Conservation (phyloP, 2,113 vertebrate genomes). For the Aleadryas rufinucha region DNA sequence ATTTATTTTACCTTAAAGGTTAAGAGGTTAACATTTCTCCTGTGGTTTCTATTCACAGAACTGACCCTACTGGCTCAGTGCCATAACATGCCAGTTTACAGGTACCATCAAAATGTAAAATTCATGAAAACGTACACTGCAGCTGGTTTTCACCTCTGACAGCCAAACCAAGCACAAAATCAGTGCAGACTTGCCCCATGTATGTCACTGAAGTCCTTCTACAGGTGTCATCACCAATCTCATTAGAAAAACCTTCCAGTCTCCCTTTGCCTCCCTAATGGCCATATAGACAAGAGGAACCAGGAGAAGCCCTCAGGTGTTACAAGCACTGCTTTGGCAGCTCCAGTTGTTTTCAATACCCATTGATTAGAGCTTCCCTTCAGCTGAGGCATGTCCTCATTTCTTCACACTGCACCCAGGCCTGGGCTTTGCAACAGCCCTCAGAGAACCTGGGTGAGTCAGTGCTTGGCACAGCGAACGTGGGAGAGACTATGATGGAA, state of each 20-base stretch:
- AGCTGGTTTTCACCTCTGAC: not conserved
- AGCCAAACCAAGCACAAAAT: not conserved
- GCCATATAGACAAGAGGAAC: not conserved
- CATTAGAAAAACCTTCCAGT: not conserved
- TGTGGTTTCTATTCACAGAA: not conserved
- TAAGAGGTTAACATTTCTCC: not conserved
- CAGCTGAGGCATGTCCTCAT: not conserved
- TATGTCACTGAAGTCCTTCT: not conserved
- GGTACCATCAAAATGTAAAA: not conserved
- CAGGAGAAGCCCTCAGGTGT: not conserved
- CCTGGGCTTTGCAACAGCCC: fast-evolving
- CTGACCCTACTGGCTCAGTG: not conserved
- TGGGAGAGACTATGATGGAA: fast-evolving
- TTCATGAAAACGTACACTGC: not conserved
- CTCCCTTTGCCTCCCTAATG: not conserved
- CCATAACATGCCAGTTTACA: not conserved
- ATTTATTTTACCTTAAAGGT: too few species aligned
- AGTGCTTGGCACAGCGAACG: fast-evolving
- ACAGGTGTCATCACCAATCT: not conserved
- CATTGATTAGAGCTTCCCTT: not conserved
- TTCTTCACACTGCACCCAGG: not conserved
- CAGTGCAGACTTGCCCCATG: not conserved
- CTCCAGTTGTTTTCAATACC: not conserved
- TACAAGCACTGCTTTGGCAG: not conserved
- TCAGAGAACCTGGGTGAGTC: not conserved